Conservation (phyloP, 1,140 invertebrate species). For the Drosophila murphyi region DNA sequence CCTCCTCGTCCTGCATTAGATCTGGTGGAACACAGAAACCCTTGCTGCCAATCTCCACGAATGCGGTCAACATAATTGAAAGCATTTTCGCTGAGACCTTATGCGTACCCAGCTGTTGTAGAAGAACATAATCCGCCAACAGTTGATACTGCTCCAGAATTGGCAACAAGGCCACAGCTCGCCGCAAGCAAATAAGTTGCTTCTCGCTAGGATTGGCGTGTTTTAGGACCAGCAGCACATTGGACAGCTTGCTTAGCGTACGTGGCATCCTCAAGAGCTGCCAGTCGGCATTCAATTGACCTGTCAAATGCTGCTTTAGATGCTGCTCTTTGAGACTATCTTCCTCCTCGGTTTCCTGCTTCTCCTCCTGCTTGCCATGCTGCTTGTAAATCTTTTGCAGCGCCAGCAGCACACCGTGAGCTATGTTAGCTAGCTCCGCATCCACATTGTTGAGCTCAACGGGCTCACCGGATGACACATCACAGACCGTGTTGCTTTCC, state of each 20-base stretch:
- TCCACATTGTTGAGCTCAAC: constrained; percentile 64
- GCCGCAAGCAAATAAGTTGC: constrained; percentile 61
- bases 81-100: constrained; percentile 92
- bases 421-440: constrained; percentile 85
- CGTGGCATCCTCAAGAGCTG: constrained; percentile 85
- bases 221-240: constrained; percentile 71
- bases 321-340: constrained; percentile 85
- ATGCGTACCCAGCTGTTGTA: constrained; percentile 90
- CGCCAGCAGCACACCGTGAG: constrained; percentile 87
- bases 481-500: not conserved
- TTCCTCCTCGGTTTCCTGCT: constrained; percentile 8
- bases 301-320: constrained; percentile 87
- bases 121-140: constrained; percentile 91
- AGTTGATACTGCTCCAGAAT: constrained; percentile 92
- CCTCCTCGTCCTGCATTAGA: constrained; percentile 88
- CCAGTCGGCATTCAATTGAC: constrained; percentile 87
- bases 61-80: constrained; percentile 93
- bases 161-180: constrained; percentile 86
- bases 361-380: constrained; percentile 76
- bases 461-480: not conserved
- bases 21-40: constrained; percentile 98
- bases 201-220: constrained; percentile 43
- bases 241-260: constrained; percentile 84
- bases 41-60: constrained; percentile 93
- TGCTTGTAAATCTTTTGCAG: constrained; percentile 90